These are phyloP conservation scores for Caenorhabditis sinica DNA, from an alignment of 2,888 invertebrate genomes.

Conservation along the genomic window DNA sequence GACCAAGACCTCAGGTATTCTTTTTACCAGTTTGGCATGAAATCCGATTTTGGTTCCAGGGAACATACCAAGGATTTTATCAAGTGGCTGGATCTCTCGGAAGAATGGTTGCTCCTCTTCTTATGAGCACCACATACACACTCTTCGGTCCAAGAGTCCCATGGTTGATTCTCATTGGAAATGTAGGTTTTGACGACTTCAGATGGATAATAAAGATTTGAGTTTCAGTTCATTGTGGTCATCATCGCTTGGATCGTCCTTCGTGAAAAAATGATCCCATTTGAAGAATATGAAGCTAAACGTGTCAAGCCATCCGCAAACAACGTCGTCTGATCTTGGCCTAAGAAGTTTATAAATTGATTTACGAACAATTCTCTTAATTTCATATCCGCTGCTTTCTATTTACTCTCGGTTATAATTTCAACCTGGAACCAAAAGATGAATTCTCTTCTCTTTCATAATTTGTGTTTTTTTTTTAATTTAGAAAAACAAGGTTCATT, in stretches of 20 bases:
- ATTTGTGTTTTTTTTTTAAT: too few species aligned
- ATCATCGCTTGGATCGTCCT: constrained; percentile 56
- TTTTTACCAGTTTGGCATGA: too few species aligned
- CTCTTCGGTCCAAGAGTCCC: constrained; percentile 55
- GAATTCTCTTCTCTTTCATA: too few species aligned
- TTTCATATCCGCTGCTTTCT: too few species aligned
- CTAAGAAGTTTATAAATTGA: too few species aligned
- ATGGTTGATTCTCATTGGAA: constrained; percentile 55
- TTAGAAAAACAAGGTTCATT: constrained; percentile 5
- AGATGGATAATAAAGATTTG: neutral
- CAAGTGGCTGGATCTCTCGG: constrained; percentile 70
- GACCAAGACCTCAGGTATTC: constrained; percentile 63
- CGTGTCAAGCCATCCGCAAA: too few species aligned
- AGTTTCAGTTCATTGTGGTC: constrained; percentile 38
- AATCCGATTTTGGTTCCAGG: too few species aligned
- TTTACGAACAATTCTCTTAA: too few species aligned
- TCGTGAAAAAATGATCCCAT: constrained; percentile 55
- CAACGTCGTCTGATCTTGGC: too few species aligned
- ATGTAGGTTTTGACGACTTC: too few species aligned
- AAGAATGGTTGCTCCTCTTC: constrained; percentile 58
- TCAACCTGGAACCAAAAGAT: too few species aligned
- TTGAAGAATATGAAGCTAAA: constrained; percentile 46
- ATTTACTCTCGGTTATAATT: too few species aligned
- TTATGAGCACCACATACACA: constrained; percentile 57
- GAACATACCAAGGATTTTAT: constrained; percentile 71